Evolutionary conservation across 2,888 invertebrate genomes (phyloP).

Genomic region (Tyria jacobaeae): DNA sequence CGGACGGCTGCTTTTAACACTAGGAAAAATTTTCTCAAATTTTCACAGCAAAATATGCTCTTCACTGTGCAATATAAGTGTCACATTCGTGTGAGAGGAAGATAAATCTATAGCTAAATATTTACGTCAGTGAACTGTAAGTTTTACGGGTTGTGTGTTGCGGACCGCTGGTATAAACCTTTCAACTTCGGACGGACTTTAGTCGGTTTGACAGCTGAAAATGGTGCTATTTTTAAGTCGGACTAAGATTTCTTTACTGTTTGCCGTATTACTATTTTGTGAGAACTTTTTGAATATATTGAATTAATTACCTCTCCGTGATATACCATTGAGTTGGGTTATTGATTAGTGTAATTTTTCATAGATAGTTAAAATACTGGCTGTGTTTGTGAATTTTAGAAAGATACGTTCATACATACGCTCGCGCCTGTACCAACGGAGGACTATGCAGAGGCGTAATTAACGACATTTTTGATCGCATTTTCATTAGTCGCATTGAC

Average conservation of each 20-base stretch:
- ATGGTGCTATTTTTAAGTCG: slow-evolving; percentile 41
- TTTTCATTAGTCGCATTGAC: too few relatives aligned
- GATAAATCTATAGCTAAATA: slow-evolving; percentile 21
- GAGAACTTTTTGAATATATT: not conserved
- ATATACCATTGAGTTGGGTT: too few relatives aligned
- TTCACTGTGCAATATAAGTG: slow-evolving; percentile 23
- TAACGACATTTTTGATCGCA: too few relatives aligned
- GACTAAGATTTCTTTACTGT: slow-evolving; percentile 35
- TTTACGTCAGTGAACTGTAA: slow-evolving; percentile 33
- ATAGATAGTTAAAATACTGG: too few relatives aligned
- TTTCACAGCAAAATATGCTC: slow-evolving; percentile 9
- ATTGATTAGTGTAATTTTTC: slow-evolving; percentile 9
- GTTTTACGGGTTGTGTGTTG: slow-evolving; percentile 25
- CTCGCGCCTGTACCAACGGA: too few relatives aligned
- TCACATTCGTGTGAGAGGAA: slow-evolving; percentile 28
- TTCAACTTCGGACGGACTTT: slow-evolving; percentile 42
- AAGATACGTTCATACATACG: too few relatives aligned
- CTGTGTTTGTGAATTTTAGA: too few relatives aligned
- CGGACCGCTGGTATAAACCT: slow-evolving; percentile 47
- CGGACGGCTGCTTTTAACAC: slow-evolving; percentile 34
- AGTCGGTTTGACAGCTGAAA: slow-evolving; percentile 47
- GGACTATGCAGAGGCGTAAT: too few relatives aligned
- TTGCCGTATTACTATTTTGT: not conserved
- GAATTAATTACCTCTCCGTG: too few relatives aligned
- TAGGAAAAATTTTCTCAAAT: slow-evolving; percentile 18